Conservation (phyloP, 2,888 invertebrate genomes). For the Drosophila neotestacea region DNA sequence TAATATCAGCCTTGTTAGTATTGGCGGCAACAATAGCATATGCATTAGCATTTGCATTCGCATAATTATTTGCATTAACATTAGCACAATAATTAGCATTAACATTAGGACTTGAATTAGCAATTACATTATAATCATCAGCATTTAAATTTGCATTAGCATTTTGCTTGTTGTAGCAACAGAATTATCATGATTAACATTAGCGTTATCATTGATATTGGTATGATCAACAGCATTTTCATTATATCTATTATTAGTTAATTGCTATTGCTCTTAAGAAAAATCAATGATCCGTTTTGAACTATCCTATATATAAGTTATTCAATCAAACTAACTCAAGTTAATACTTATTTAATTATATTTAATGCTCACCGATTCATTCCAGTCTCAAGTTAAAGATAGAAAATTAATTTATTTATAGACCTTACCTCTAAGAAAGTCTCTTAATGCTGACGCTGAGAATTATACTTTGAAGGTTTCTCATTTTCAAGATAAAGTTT, state of each 20-base stretch:
- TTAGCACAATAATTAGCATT: background rate
- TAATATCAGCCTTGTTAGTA: too few relatives aligned
- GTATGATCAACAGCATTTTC: background rate
- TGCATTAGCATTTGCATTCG: background rate
- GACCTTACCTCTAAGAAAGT: too few relatives aligned
- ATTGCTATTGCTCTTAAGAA: background rate
- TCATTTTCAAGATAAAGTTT: background rate
- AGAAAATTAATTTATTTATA: too few relatives aligned
- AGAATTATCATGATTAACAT: conserved; percentile 1
- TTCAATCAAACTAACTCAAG: too few relatives aligned
- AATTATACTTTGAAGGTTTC: background rate
- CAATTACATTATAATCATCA: background rate
- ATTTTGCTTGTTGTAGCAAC: background rate
- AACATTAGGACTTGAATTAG: background rate
- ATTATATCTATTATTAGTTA: background rate
- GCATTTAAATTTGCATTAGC: background rate
- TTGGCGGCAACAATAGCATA: too few relatives aligned
- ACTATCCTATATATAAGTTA: too few relatives aligned
- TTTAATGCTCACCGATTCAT: too few relatives aligned
- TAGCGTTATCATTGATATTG: background rate
- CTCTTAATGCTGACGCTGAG: background rate
- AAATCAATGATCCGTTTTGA: background rate
- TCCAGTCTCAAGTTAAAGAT: too few relatives aligned
- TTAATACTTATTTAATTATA: too few relatives aligned
- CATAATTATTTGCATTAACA: background rate